These are phyloP conservation scores for Criorhina ranunculi DNA, from an alignment of 2,888 invertebrate species.

Conservation along the genomic window DNA sequence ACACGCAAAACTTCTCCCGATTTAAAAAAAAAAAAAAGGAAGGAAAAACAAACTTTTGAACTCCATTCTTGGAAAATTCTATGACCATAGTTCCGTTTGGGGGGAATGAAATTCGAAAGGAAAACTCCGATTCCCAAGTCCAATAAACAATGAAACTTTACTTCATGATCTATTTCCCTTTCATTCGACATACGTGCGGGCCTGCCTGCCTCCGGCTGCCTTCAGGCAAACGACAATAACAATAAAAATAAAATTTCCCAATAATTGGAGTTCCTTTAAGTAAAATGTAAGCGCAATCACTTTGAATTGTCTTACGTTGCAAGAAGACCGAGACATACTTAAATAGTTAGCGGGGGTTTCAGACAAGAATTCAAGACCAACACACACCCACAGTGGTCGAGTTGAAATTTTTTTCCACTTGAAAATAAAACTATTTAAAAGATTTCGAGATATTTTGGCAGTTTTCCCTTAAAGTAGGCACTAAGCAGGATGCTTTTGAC, in stretches of 20 bases:
- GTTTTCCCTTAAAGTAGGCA: no score
- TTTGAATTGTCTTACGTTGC: conserved; percentile 64
- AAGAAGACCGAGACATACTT: background rate
- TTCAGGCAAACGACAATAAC: conserved; percentile 60
- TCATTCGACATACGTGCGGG: conserved; percentile 23
- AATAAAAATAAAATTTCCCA: conserved; percentile 68
- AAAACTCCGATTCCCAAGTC: conserved; percentile 63
- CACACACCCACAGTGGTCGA: no score
- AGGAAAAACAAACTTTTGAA: conserved; percentile 9
- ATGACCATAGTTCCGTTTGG: conserved; percentile 8
- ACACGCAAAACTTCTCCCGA: background rate
- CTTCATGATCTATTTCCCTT: conserved; percentile 39
- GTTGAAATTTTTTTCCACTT: no score
- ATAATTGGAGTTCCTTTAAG: conserved; percentile 73
- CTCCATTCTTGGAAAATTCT: conserved; percentile 3
- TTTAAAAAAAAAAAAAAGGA: background rate
- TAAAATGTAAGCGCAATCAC: conserved; percentile 73
- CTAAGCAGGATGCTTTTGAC: no score
- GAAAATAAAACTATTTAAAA: no score
- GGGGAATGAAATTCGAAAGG: conserved; percentile 5
- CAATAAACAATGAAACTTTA: conserved; percentile 64
- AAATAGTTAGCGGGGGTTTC: no score
- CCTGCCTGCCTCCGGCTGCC: background rate
- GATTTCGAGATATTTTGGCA: no score
- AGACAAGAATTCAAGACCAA: no score